Percentiles rank a stretch among this genome's conserved stretches.
These are phyloP conservation scores for Steatocranus sp. DNA, from an alignment of 2,797 vertebrate genomes.

Conservation along the genomic window DNA sequence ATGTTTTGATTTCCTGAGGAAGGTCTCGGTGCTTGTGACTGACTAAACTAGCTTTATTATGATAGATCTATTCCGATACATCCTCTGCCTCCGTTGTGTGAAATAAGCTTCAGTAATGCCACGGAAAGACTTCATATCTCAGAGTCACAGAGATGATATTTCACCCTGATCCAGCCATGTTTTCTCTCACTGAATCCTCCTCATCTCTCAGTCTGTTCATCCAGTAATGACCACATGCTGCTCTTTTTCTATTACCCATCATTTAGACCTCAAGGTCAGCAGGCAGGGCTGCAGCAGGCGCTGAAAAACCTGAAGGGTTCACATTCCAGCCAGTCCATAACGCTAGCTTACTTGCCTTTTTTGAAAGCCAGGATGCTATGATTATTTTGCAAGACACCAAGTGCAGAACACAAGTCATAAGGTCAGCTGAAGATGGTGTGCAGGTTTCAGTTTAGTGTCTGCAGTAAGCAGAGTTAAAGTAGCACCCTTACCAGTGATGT, in stretches of 20 bases:
- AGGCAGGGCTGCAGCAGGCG: not conserved
- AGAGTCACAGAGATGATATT: conserved; percentile 1
- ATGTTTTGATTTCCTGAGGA: conserved; percentile 43
- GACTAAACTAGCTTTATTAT: conserved; percentile 40
- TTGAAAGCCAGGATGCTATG: not conserved
- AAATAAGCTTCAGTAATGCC: conserved; percentile 28
- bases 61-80: not conserved
- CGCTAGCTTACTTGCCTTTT: conserved; percentile 6
- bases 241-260: not conserved
- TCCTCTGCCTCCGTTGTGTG: not conserved
- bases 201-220: conserved; percentile 13
- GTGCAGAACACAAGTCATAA: not conserved
- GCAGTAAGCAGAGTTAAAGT: not conserved
- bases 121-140: conserved; percentile 32
- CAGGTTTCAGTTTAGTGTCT: not conserved
- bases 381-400: conserved; percentile 19
- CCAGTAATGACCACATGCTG: conserved; percentile 2
- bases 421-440: not conserved
- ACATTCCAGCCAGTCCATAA: not conserved
- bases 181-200: not conserved
- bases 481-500: not conserved
- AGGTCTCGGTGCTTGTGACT: conserved; percentile 40
- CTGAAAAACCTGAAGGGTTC: not conserved
- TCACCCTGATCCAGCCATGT: not conserved
- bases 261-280: not conserved